A percentile compares a stretch with the other conserved stretches of the same genome.
Evolutionary conservation across 2,797 vertebrate genomes (phyloP).

Genomic region (Cuculus canorus): DNA sequence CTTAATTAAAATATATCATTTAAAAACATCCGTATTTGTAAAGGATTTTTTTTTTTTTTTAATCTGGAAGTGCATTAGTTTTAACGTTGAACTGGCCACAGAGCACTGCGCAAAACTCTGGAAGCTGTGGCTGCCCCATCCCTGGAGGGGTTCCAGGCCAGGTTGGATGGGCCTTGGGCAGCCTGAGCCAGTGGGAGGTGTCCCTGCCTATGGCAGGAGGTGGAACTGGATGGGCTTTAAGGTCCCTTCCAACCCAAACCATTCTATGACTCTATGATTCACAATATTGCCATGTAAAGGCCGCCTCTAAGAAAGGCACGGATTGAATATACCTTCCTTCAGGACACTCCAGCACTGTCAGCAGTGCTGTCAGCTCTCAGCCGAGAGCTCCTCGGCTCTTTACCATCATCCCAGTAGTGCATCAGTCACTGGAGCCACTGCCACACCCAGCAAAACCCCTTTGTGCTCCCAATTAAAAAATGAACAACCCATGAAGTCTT

Average conservation of each 20-base stretch:
- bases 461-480: not conserved
- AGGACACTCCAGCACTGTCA: not conserved
- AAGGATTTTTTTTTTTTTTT: not conserved
- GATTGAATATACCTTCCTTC: not conserved
- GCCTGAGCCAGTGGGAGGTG: too few species aligned
- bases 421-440: not conserved
- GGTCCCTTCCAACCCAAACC: too few species aligned
- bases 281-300: not conserved
- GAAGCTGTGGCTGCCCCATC: too few species aligned
- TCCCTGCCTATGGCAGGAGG: too few species aligned
- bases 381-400: not conserved
- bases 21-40: not conserved
- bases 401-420: not conserved
- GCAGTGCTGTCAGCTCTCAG: too few species aligned
- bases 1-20: not conserved
- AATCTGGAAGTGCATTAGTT: not conserved
- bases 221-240: too few species aligned
- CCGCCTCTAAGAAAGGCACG: slow-evolving; percentile 15
- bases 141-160: too few species aligned
- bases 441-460: not conserved
- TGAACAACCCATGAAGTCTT: not conserved
- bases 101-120: not conserved
- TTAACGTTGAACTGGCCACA: not conserved
- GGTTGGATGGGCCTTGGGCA: too few species aligned
- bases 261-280: too few species aligned